These are phyloP conservation scores for Artibeus jamaicensis DNA, from an alignment of 2,797 vertebrate species.

Conservation along the genomic window DNA sequence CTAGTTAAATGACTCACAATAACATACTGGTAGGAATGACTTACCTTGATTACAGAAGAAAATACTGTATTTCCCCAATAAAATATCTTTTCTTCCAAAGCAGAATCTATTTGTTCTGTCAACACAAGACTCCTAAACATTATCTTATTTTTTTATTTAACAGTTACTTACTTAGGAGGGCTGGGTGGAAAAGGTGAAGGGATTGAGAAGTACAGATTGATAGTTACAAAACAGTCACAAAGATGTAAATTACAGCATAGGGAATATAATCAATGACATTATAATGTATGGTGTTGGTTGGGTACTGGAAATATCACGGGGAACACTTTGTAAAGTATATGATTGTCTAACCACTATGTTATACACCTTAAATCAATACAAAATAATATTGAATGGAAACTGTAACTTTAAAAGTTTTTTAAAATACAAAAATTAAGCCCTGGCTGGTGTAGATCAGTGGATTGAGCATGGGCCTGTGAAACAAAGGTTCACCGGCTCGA, in stretches of 20 bases:
- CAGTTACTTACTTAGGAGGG: neutral
- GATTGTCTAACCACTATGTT: neutral
- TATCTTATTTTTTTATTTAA: neutral
- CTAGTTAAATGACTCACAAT: neutral
- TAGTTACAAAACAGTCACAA: neutral
- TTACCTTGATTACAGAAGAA: constrained; percentile 14
- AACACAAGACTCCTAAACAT: neutral
- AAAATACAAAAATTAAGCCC: neutral
- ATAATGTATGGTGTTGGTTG: neutral
- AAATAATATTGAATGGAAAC: neutral
- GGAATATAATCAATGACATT: neutral
- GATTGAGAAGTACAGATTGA: neutral
- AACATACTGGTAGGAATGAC: neutral
- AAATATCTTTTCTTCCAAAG: constrained; percentile 2
- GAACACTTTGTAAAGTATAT: neutral
- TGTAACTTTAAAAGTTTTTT: neutral
- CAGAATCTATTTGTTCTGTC: neutral
- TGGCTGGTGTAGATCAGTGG: too few species aligned
- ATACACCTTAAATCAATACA: neutral
- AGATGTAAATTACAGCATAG: neutral
- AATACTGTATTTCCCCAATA: neutral
- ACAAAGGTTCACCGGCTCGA: too few species aligned
- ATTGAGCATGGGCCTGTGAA: too few species aligned
- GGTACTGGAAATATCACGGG: neutral
- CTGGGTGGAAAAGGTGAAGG: neutral